Percentiles rank a stretch among this genome's conserved stretches.
Evolutionary conservation across 2,113 vertebrate species (phyloP).

Genomic region (Lampris megalopsis): DNA sequence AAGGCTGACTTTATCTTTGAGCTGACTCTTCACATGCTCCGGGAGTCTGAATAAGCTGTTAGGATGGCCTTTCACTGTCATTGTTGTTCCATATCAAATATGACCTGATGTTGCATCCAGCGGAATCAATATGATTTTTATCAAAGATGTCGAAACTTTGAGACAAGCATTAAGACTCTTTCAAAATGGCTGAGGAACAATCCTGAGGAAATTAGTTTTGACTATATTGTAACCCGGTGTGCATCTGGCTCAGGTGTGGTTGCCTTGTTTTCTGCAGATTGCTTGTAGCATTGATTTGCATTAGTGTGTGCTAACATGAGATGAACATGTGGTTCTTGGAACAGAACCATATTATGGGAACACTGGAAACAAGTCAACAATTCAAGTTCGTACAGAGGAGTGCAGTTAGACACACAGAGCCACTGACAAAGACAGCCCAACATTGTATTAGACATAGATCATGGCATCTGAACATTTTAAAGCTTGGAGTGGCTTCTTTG

Average conservation of each 20-base stretch:
- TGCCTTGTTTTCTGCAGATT: neutral
- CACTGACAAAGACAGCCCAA: neutral
- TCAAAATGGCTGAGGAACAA: neutral
- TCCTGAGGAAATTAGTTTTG: conserved; percentile 24
- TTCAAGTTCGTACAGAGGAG: neutral
- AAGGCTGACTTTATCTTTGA: neutral
- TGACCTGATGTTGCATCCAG: conserved; percentile 15
- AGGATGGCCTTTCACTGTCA: conserved; percentile 9
- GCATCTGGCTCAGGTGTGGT: neutral
- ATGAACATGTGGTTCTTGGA: no score
- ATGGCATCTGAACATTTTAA: conserved; percentile 2
- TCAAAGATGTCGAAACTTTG: conserved; percentile 12
- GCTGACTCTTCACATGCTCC: neutral
- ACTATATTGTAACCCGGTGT: conserved; percentile 15
- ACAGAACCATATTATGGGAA: no score
- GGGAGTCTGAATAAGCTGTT: neutral
- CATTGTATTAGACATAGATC: neutral
- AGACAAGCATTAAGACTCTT: neutral
- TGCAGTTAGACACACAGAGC: neutral
- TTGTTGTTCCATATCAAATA: conserved; percentile 16
- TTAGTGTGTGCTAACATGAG: no score
- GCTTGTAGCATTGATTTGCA: no score
- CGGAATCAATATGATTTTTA: conserved; percentile 20
- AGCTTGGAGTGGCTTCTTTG: conserved; percentile 1
- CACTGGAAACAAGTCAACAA: neutral